Percentiles rank a stretch among this genome's conserved stretches.
Conservation (phyloP, 2,797 vertebrate genomes). For the Anisognathus igniventris region DNA sequence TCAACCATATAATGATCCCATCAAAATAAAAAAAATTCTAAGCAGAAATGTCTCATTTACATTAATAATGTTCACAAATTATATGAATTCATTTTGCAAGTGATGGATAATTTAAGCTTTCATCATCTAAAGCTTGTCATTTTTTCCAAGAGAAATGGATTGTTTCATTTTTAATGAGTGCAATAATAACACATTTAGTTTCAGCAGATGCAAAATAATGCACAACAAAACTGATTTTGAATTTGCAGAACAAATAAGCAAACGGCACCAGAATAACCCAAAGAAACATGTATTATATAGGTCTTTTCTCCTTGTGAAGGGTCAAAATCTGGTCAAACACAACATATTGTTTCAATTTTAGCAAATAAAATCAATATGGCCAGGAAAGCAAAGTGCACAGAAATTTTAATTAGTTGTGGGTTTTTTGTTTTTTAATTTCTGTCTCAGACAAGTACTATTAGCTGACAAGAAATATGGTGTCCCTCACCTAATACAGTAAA, state of each 20-base stretch:
- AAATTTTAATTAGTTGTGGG: conserved; percentile 80
- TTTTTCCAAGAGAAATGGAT: conserved; percentile 90
- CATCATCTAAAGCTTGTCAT: conserved; percentile 92
- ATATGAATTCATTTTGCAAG: conserved; percentile 92
- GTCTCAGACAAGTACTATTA: conserved; percentile 72
- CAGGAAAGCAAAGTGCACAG: conserved; percentile 82
- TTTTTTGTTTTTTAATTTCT: conserved; percentile 59
- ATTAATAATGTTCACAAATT: conserved; percentile 90
- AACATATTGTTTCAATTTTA: conserved; percentile 81
- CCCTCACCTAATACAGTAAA: conserved; percentile 78
- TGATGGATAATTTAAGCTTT: conserved; percentile 96
- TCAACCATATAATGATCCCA: conserved; percentile 90
- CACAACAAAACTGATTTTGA: conserved; percentile 83
- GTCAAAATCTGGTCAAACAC: conserved; percentile 79
- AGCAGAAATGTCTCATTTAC: conserved; percentile 88
- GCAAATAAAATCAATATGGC: conserved; percentile 82
- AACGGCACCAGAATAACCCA: conserved; percentile 77
- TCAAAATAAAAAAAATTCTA: conserved; percentile 85
- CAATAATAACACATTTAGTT: conserved; percentile 89
- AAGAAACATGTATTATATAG: conserved; percentile 78
- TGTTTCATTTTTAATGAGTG: conserved; percentile 97
- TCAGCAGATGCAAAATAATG: conserved; percentile 86
- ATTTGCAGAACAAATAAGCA: conserved; percentile 84
- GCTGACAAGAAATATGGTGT: conserved; percentile 77
- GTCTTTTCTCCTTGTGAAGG: conserved; percentile 74